Evolutionary conservation across 92 coral and sea anemone species (phyloP).

Genomic region (Anthopleura xanthogrammica): DNA sequence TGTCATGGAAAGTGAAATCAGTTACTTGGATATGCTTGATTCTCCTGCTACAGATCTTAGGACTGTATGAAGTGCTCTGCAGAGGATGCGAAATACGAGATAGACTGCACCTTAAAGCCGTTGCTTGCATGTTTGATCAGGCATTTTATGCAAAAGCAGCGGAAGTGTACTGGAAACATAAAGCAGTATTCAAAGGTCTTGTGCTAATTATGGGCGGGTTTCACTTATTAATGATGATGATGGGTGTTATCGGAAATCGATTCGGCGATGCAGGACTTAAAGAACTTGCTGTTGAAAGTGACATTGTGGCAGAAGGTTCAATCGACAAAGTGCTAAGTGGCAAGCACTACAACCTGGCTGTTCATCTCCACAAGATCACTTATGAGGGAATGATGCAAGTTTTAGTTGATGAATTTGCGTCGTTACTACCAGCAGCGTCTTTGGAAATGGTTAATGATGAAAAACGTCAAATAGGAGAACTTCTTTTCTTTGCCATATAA

Average conservation of each 20-base stretch:
- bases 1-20: slow-evolving; percentile 58
- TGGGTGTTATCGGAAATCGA: slow-evolving; percentile 62
- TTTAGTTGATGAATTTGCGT: slow-evolving; percentile 47
- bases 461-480: slow-evolving; percentile 31
- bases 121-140: slow-evolving; percentile 70
- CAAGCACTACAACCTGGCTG: slow-evolving; percentile 50
- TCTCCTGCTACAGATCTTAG: slow-evolving; percentile 73
- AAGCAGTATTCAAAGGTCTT: slow-evolving; percentile 40
- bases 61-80: slow-evolving; percentile 66
- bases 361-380: slow-evolving; percentile 52
- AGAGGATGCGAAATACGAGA: slow-evolving; percentile 68
- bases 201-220: slow-evolving; percentile 75
- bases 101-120: slow-evolving; percentile 49
- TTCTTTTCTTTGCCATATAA: slow-evolving; percentile 16
- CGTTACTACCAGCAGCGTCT: slow-evolving; percentile 31
- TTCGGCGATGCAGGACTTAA: slow-evolving; percentile 74
- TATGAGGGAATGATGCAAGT: slow-evolving; percentile 58
- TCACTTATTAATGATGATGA: slow-evolving; percentile 54
- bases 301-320: slow-evolving; percentile 44
- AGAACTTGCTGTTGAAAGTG: slow-evolving; percentile 53
- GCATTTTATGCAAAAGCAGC: slow-evolving; percentile 72
- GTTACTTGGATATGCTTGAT: slow-evolving; percentile 66
- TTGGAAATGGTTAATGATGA: slow-evolving; percentile 20
- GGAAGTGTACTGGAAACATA: slow-evolving; percentile 68
- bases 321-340: slow-evolving; percentile 35